A percentile compares a stretch with the other conserved stretches of the same genome.
These are phyloP conservation scores for Halocynthia aurantium DNA, from an alignment of 23 tunicate genomes.

Conservation along the genomic window DNA sequence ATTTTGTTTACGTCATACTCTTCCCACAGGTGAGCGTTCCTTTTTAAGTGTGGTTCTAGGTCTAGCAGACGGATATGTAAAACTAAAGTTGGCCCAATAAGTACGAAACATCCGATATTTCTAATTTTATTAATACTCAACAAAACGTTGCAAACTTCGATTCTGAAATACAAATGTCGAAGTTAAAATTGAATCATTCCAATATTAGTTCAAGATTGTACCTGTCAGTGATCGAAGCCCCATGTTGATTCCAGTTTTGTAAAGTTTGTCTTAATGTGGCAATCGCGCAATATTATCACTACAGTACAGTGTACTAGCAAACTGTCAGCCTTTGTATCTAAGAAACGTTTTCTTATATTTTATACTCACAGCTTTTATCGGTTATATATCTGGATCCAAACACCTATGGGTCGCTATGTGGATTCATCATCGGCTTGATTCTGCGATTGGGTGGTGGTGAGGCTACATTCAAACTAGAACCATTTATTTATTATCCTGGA, in stretches of 20 bases:
- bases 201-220: background rate
- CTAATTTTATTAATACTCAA: background rate
- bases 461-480: constrained; percentile 28
- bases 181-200: no score
- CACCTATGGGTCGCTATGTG: constrained; percentile 63
- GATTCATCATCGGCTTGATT: constrained; percentile 34
- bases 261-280: background rate
- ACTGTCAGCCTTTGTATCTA: background rate
- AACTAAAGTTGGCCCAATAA: background rate
- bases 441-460: constrained; percentile 84
- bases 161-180: no score
- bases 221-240: background rate
- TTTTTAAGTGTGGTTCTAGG: background rate
- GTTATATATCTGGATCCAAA: constrained; percentile 67
- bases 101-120: background rate
- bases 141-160: no score
- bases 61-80: background rate
- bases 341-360: background rate
- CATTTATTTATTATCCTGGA: constrained; percentile 54
- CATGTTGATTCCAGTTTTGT: background rate
- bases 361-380: constrained; percentile 38
- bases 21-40: constrained; percentile 41
- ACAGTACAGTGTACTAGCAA: background rate
- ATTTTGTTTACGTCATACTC: constrained; percentile 29
- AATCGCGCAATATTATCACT: background rate